Evolutionary conservation across 2,888 invertebrate species (phyloP).

Genomic region (Bedellia somnulentella): DNA sequence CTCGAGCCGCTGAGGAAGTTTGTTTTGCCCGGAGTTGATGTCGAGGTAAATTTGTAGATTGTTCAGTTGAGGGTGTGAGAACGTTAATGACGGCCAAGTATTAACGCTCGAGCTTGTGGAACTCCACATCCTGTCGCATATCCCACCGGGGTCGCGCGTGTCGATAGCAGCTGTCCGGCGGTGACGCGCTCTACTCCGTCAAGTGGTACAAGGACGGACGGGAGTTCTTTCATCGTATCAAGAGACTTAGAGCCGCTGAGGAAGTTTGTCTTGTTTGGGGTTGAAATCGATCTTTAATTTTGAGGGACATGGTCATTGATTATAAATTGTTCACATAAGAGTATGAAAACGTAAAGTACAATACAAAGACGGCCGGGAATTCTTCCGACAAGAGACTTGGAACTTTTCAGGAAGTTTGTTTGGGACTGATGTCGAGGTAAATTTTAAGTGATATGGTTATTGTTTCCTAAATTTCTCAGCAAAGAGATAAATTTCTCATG

Average conservation of each 20-base stretch:
- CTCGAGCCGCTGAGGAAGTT: constrained; percentile 80
- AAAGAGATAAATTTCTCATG: too few species aligned
- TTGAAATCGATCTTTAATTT: too few species aligned
- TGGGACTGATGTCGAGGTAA: constrained; percentile 85
- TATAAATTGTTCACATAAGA: too few species aligned
- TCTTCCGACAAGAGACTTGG: constrained; percentile 83
- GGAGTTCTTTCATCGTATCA: constrained; percentile 87
- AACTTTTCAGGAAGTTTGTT: constrained; percentile 77
- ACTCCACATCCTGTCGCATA: constrained; percentile 79
- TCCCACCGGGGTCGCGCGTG: constrained; percentile 79
- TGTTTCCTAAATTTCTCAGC: too few species aligned
- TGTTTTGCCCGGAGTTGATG: constrained; percentile 77
- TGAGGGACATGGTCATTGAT: too few species aligned
- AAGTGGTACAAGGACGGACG: constrained; percentile 92
- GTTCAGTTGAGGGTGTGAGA: too few species aligned
- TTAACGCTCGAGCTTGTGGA: constrained; percentile 70
- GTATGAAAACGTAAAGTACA: too few species aligned
- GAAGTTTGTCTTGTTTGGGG: constrained; percentile 77
- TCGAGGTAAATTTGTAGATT: constrained; percentile 86
- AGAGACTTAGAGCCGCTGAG: constrained; percentile 79
- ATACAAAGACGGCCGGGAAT: constrained; percentile 89
- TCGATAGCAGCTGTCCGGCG: constrained; percentile 77
- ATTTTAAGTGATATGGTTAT: too few species aligned
- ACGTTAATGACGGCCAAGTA: too few species aligned
- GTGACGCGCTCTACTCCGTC: constrained; percentile 82